Conservation (phyloP, 2,888 invertebrate species). For the Tenodera sinensis region DNA sequence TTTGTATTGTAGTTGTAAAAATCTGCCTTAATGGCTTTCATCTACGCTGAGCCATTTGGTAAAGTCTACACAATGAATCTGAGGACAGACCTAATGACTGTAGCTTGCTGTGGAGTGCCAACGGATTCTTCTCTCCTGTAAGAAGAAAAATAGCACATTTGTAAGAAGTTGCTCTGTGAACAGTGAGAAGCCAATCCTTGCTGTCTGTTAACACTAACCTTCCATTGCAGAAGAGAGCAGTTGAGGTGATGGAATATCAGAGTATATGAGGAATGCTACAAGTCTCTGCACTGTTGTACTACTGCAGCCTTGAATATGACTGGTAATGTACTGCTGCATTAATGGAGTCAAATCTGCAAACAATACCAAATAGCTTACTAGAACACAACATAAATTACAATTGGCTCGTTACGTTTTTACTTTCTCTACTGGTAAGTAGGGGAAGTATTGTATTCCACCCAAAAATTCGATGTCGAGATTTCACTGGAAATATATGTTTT, state of each 20-base stretch:
- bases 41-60: neutral
- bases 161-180: neutral
- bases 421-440: too few relatives aligned
- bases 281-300: constrained; percentile 46
- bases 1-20: too few relatives aligned
- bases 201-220: neutral
- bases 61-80: neutral
- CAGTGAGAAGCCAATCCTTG: neutral
- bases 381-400: too few relatives aligned
- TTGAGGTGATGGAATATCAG: constrained; percentile 53
- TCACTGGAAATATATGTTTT: too few relatives aligned
- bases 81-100: neutral
- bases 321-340: constrained; percentile 49
- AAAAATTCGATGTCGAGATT: too few relatives aligned
- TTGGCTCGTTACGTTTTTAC: too few relatives aligned
- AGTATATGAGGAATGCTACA: constrained; percentile 54
- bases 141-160: neutral
- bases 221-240: neutral
- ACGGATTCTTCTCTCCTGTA: neutral
- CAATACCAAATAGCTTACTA: neutral
- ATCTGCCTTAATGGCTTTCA: neutral
- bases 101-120: neutral
- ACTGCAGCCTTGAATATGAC: neutral
- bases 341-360: constrained; percentile 45
- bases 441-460: too few relatives aligned